Conservation (phyloP, 2,113 vertebrate species). For the Puffinus mauretanicus region DNA sequence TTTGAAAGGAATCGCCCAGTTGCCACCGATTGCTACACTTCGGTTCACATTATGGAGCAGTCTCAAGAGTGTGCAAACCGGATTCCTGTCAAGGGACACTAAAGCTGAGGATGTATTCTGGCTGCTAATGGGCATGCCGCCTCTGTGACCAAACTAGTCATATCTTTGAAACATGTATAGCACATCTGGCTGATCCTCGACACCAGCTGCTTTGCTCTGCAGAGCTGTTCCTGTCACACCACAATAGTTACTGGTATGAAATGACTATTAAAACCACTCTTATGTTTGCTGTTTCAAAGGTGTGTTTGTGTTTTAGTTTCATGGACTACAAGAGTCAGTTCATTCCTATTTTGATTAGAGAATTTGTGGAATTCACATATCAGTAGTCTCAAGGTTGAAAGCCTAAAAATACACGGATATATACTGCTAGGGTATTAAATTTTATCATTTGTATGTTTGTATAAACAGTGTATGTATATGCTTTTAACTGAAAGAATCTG, state of each 20-base stretch:
- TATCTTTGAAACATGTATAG: rapidly evolving
- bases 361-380: not conserved
- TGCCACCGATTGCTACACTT: not conserved
- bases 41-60: not conserved
- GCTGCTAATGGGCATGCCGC: not conserved
- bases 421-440: not conserved
- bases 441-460: not conserved
- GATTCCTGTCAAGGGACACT: not conserved
- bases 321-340: not conserved
- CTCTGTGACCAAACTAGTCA: not conserved
- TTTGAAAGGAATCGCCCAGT: not conserved
- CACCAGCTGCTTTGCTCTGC: not conserved
- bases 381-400: not conserved
- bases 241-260: not conserved
- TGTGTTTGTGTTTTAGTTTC: not conserved
- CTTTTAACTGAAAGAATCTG: not conserved
- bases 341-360: not conserved
- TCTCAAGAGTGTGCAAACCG: not conserved
- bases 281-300: not conserved
- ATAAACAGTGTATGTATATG: not conserved
- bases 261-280: not conserved
- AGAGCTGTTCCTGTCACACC: not conserved
- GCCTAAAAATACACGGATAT: not conserved
- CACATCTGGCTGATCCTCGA: not conserved
- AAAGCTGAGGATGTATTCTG: not conserved